Base-by-base conservation (phyloP, 2,888 invertebrate genomes). In the Folsomia manolachei region DNA sequence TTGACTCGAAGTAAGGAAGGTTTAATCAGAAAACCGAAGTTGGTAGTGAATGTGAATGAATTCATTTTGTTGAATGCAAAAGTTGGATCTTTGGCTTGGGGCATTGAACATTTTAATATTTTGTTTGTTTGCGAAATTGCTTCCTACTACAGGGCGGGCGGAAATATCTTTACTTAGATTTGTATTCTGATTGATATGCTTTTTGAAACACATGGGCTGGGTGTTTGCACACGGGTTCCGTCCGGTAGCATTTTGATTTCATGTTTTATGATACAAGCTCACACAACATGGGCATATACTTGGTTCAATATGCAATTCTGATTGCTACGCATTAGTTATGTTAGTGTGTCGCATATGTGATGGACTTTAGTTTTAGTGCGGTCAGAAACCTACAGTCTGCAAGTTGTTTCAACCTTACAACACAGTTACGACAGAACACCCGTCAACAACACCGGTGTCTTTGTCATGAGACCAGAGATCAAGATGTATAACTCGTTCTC, bases 401-500 rank as follows among this genome's bases (percentile, higher is more conserved):
- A n/a, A n/a, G n/a, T n/a, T n/a, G n/a, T n/a, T n/a, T n/a, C n/a
- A n/a, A n/a, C n/a, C n/a, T n/a, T n/a, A n/a, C n/a, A n/a, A n/a
- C n/a, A n/a, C n/a, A n/a, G n/a, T n/a, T n/a, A n/a, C n/a, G n/a
- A n/a, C n/a, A n/a, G n/a, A n/a, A n/a, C n/a, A 14, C 56, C 56
- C 56, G 56, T 56, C 56, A 56, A 7, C 56, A 7, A 56, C 56
- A 56, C 56, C 56, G 56, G 56, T 56, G 7, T 56, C 18, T 56
- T n/a, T n/a, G 56, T 56, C 19, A 7, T 56, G 56, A 19, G 9
- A 51, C n/a, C n/a, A n/a, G 19, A 56, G 56, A 56, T 56, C 56
- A 56, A 56, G 56, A 56, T 56, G 56, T 56, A 56, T 56, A 39
- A 21, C 56, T 56, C 56, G 56, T 56, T n/a, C 56, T 4, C 21